Percentiles rank a stretch among this genome's conserved stretches.
These are phyloP conservation scores for Elaphurus davidianus DNA, from an alignment of 2,113 vertebrate genomes.

Conservation along the genomic window DNA sequence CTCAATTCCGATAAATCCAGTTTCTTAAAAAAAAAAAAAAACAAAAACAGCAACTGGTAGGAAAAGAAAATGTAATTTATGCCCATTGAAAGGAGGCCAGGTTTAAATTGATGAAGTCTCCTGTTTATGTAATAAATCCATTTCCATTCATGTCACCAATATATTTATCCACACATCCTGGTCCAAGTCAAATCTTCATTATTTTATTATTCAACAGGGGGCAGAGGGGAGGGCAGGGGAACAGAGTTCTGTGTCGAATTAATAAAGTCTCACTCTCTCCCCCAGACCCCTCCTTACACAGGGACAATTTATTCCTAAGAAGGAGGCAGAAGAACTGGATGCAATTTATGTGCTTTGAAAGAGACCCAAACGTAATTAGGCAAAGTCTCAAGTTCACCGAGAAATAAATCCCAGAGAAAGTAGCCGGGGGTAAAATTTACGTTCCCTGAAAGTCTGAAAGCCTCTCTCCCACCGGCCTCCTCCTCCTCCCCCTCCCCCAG, in stretches of 20 bases:
- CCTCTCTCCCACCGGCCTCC: slow-evolving; percentile 33
- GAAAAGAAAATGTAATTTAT: slow-evolving; percentile 79
- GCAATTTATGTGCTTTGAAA: slow-evolving; percentile 80
- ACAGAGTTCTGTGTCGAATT: slow-evolving; percentile 78
- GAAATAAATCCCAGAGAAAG: slow-evolving; percentile 80
- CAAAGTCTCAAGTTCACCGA: slow-evolving; percentile 79
- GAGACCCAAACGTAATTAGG: slow-evolving; percentile 79
- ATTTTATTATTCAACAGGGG: slow-evolving; percentile 78
- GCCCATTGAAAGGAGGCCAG: slow-evolving; percentile 77
- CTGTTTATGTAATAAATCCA: slow-evolving; percentile 79
- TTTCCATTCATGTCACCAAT: slow-evolving; percentile 80
- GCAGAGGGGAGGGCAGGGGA: slow-evolving; percentile 71
- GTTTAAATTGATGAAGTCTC: slow-evolving; percentile 79
- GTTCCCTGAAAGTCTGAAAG: slow-evolving; percentile 76
- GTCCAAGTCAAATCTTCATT: slow-evolving; percentile 80
- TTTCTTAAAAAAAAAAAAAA: slow-evolving; percentile 54
- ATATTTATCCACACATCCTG: slow-evolving; percentile 78
- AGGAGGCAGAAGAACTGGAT: slow-evolving; percentile 76
- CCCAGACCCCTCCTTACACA: slow-evolving; percentile 69
- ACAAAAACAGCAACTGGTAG: slow-evolving; percentile 66
- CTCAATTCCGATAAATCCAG: slow-evolving; percentile 75
- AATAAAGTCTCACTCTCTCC: slow-evolving; percentile 79
- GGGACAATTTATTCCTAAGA: slow-evolving; percentile 78
- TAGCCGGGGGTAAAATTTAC: slow-evolving; percentile 78
- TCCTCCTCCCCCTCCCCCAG: slow-evolving; percentile 58